Evolutionary conservation across 23 tunicate species (phyloP), one percentile per base, ranked within the genome.

Genomic region (Ciona savignyi): DNA sequence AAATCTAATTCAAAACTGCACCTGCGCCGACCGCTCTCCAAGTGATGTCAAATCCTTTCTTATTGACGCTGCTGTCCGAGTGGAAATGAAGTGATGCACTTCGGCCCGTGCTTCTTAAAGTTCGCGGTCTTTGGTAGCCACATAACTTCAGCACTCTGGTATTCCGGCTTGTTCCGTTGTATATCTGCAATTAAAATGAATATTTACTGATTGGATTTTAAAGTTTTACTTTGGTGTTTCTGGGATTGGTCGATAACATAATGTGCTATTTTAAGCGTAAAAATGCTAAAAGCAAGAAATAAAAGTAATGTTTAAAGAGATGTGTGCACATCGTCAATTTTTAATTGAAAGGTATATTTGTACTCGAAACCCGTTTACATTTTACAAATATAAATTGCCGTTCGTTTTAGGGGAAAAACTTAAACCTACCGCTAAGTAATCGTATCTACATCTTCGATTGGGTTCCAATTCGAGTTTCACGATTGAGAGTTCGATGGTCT

Each of bases 1-100:
- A n/a, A n/a, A n/a, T n/a, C n/a, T n/a, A n/a, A n/a, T n/a, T n/a
- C 62, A 15, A 19, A 51, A 70, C 74, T 70, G 25, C 15, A 74
- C 78, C 34, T 3, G 21, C 42, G 26, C 78, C 77, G 25, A 71
- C 77, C 0, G 35, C 77, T 34, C 67, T 70, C 84, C 84, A 80
- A 1, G 70, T 31, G 15, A 71, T 71, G 20, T 30, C 20, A 32
- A 80, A 80, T 0, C 84, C 84, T 23, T 61, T 31, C 30, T 63
- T 63, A 29, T n/a, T 33, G n/a, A 31, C 61, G 61, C 63, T 34
- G 19, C 32, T 4, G 48, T 80, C 66, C 6, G 84, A 80, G 4
- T 30, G 77, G 33, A 80, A 80, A 32, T 32, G 60, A 22, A 80
- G 30, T 3, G 68, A 70, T 23, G 72, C 68, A 30, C 63, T 70